Conservation (phyloP, 2,797 vertebrate genomes). For the Rhodeus uyekii region DNA sequence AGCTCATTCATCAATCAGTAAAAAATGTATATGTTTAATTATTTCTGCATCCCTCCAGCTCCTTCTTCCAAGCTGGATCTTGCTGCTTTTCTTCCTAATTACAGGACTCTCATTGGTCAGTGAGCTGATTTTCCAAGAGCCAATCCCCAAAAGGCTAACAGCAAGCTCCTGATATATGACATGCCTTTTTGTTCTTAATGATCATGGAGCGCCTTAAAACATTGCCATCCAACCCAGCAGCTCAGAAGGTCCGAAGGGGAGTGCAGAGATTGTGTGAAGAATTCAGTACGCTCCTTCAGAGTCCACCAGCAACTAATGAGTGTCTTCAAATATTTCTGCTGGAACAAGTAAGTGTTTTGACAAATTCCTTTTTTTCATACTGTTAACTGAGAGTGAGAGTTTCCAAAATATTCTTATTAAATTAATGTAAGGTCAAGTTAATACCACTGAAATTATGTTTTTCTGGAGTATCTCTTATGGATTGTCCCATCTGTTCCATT, state of each 20-base stretch:
- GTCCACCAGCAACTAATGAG: slow-evolving; percentile 49
- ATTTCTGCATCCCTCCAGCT: slow-evolving; percentile 25
- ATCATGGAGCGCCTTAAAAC: slow-evolving; percentile 77
- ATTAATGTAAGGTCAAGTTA: background rate
- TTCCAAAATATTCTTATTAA: background rate
- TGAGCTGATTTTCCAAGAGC: slow-evolving; percentile 60
- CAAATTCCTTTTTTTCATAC: background rate
- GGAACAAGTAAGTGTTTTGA: slow-evolving; percentile 68
- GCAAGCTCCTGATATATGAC: slow-evolving; percentile 60
- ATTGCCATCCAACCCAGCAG: slow-evolving; percentile 53
- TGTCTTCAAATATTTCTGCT: slow-evolving; percentile 61
- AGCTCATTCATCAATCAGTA: slow-evolving; percentile 42
- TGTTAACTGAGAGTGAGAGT: background rate
- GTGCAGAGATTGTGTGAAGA: slow-evolving; percentile 60
- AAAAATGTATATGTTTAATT: slow-evolving; percentile 38
- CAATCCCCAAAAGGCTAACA: slow-evolving; percentile 72
- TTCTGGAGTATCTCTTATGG: background rate
- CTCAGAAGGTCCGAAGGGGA: slow-evolving; percentile 65
- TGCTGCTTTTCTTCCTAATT: slow-evolving; percentile 68
- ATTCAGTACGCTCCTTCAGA: slow-evolving; percentile 47
- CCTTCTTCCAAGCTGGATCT: slow-evolving; percentile 41
- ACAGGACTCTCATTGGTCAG: slow-evolving; percentile 72
- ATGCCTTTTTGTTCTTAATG: slow-evolving; percentile 77
- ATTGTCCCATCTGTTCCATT: background rate
- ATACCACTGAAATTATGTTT: background rate